Base-by-base conservation (phyloP, 2,888 invertebrate genomes). In the Mesochorus sp. region DNA sequence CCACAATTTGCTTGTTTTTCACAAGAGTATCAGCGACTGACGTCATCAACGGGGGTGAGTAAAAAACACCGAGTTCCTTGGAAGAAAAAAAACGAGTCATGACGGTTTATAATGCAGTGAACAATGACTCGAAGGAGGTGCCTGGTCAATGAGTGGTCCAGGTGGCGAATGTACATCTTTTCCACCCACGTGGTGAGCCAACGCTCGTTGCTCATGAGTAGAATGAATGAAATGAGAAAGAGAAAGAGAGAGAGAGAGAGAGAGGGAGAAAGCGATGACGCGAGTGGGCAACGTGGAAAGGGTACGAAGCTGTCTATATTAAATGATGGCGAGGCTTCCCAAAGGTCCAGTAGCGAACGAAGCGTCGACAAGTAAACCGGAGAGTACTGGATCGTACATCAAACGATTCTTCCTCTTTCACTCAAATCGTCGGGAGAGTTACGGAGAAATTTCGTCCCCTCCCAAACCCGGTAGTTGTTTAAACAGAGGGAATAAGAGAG, bases 271-370 rank as follows among this genome's bases (percentile, higher is more conserved):
- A 71, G 71, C 51, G 21, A 61, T 75, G 80, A 83, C 84, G 85
- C 85, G 86, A 86, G 81, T 67, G 82, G 64, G 81, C n/a, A 75
- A 76, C 81, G 73, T 37, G 71, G 68, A 53, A 73, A 76, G 70
- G 67, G 72, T 72, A 74, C 59, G 72, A 62, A 71, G 80, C 83
- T 81, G 64, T 84, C 87, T 89, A 89, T 89, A 90, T 91, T 89
- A 90, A 90, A 89, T 88, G 87, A 89, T 89, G 87, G 82, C 87
- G 86, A 85, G 85, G 85, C 85, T 86, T 84, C 82, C 81, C 83
- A 85, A 89, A 88, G 75, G 83, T 84, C 88, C 82, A 82, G 82
- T 82, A 66, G 70, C 70, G 17, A 71, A 49, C 67, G 67, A 68
- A 76, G 55, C 68, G 67, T 77, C 67, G 81, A 62, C 28, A 42